Base-by-base conservation (phyloP, 2,797 vertebrate genomes). In the Nyctalus aviator region DNA sequence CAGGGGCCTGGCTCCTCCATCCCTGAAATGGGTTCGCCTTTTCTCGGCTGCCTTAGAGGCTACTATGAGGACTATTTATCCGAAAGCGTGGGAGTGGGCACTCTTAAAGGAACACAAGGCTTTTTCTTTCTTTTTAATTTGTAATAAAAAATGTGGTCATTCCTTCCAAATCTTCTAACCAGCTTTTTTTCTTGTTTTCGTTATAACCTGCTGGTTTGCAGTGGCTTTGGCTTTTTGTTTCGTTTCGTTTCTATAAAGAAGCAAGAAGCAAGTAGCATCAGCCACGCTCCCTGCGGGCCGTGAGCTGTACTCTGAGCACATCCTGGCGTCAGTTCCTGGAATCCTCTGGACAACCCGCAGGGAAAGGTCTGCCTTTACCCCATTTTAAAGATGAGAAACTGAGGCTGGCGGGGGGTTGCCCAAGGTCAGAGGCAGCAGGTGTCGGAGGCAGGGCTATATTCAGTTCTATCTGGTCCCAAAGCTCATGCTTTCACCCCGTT, bases 331-430 rank as follows among this genome's bases (percentile, higher is more conserved):
- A 35, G 17, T n/a, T 75, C 78, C 71, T 37, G 84, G 76, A 90
- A 75, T 11, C 32, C 62, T 46, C 77, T 64, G 32, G 59, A 82
- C 23, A 53, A 46, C 17, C 53, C n/a, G 17, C 4, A 8, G n/a
- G 23, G 30, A 46, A 66, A 12, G 14, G 3, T 13, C 90, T 87
- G 30, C 35, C 32, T 41, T 44, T n/a, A 62, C 25, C 78, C 68
- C 89, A 95, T 93, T 94, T 84, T 81, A 96, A 87, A 96, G 90
- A 94, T 37, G 25, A 93, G 79, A 91, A 84, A 88, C 91, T 87
- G 91, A 96, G 91, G 66, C 72, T 30, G 41, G 15, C 23, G 6
- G 59, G 13, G 11, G 32, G n/a, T n/a, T 91, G 79, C 84, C 81
- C 88, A 91, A 75, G 89, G 91, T 78, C 87, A 86, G 0, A 18